Evolutionary conservation across 2,113 vertebrate species (phyloP).

Genomic region (Willisornis vidua): DNA sequence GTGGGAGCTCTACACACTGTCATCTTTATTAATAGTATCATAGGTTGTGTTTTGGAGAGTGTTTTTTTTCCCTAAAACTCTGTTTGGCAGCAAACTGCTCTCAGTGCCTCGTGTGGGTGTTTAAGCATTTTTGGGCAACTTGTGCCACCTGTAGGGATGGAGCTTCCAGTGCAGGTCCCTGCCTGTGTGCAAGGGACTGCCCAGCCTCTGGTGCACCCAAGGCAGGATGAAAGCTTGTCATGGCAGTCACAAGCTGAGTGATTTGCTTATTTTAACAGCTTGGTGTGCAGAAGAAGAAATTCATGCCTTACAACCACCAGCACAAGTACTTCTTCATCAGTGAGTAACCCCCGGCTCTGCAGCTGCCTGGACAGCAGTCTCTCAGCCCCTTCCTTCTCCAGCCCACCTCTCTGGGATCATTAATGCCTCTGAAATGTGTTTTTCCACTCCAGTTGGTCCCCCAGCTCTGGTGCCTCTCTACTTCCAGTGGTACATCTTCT

Average conservation of each 20-base stretch:
- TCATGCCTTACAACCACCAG: slow-evolving; percentile 86
- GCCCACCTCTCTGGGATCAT: not conserved
- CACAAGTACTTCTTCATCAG: slow-evolving; percentile 85
- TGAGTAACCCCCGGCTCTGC: slow-evolving; percentile 67
- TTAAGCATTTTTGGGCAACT: not conserved
- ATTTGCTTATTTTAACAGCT: slow-evolving; percentile 66
- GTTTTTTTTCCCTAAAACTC: not conserved
- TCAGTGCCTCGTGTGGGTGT: not conserved
- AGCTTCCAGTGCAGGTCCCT: not conserved
- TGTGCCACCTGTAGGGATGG: slow-evolving; percentile 14
- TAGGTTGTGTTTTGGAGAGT: not conserved
- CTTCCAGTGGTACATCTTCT: slow-evolving; percentile 86
- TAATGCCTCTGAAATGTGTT: not conserved
- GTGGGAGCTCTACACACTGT: not conserved
- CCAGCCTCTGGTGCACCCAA: not conserved
- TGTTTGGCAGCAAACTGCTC: not conserved
- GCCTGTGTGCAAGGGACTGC: not conserved
- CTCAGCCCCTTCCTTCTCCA: not conserved
- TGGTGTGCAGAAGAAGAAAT: slow-evolving; percentile 82
- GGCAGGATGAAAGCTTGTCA: not conserved
- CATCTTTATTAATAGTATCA: not conserved
- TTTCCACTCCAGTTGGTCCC: slow-evolving; percentile 77
- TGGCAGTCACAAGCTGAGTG: not conserved
- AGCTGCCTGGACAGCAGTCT: not conserved
- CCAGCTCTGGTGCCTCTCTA: slow-evolving; percentile 81